Evolutionary conservation across 1,140 invertebrate species (phyloP).

Genomic region (Brachystomella parvula): DNA sequence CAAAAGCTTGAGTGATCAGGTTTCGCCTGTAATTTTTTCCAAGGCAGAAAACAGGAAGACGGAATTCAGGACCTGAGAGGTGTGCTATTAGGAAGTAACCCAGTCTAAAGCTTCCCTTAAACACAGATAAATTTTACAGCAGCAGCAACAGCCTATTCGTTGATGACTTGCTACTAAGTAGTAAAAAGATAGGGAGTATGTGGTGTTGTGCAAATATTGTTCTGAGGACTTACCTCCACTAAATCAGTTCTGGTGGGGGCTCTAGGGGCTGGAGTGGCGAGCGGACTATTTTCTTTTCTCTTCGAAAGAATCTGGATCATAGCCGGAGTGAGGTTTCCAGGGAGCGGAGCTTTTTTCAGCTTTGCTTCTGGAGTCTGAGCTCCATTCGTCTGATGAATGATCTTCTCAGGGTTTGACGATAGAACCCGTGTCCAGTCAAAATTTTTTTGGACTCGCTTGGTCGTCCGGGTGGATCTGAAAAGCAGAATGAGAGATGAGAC

Average conservation of each 20-base stretch:
- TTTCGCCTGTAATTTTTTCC: too few relatives aligned
- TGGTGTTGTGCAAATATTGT: too few relatives aligned
- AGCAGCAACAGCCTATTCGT: too few relatives aligned
- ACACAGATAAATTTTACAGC: too few relatives aligned
- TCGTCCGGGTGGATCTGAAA: constrained; percentile 29
- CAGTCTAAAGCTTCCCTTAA: too few relatives aligned
- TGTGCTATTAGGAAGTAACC: too few relatives aligned
- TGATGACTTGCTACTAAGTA: too few relatives aligned
- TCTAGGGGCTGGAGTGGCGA: not conserved
- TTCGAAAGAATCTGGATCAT: constrained; percentile 37
- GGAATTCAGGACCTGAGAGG: too few relatives aligned
- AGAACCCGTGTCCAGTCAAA: constrained; percentile 37
- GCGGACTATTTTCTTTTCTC: constrained; percentile 33
- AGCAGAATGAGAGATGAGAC: too few relatives aligned
- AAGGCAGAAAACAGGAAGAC: too few relatives aligned
- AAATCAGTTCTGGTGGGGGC: not conserved
- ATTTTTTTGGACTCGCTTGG: constrained; percentile 32
- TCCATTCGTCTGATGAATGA: constrained; percentile 29
- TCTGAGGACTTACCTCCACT: not conserved
- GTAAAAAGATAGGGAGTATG: too few relatives aligned
- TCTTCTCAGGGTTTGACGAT: constrained; percentile 35
- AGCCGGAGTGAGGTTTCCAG: constrained; percentile 33
- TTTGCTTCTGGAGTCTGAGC: not conserved
- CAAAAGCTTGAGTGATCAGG: too few relatives aligned
- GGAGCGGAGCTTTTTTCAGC: constrained; percentile 20